Evolutionary conservation across 2,113 vertebrate species (phyloP).

Genomic region (Ailurus styani): DNA sequence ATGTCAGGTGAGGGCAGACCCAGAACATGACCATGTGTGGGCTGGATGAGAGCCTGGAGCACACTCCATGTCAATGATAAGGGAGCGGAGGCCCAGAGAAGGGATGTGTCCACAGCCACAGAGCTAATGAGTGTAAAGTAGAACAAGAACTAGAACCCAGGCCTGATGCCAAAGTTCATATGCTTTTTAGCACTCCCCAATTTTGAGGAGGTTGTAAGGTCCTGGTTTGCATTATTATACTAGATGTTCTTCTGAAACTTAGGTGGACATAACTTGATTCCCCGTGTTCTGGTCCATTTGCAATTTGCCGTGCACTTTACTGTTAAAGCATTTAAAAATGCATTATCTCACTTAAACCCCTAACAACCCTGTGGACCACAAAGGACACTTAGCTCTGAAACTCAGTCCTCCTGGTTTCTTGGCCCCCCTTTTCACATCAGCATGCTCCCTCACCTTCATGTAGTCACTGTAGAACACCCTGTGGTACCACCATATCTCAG

Average conservation of each 20-base stretch:
- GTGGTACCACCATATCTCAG: neutral
- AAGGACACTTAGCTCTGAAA: neutral
- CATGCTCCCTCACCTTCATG: neutral
- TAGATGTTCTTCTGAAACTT: neutral
- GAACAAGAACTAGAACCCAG: neutral
- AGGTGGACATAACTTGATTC: neutral
- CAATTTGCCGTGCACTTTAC: neutral
- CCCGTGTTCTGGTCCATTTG: neutral
- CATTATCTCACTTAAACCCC: neutral
- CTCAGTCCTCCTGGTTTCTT: neutral
- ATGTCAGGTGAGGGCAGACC: neutral
- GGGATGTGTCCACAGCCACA: neutral
- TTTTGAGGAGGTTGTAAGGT: neutral
- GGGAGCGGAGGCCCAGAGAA: neutral
- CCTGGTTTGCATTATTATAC: neutral
- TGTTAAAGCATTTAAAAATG: neutral
- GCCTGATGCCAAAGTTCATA: neutral
- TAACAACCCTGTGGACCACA: neutral
- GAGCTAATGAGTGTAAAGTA: too few relatives aligned
- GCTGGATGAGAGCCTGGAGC: neutral
- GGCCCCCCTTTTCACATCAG: neutral
- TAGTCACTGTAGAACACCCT: neutral
- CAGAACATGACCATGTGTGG: too few relatives aligned
- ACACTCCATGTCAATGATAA: neutral
- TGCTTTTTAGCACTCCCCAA: neutral